These are phyloP conservation scores for Ariolimax columbianus DNA, from an alignment of 2,888 invertebrate genomes.

Conservation along the genomic window DNA sequence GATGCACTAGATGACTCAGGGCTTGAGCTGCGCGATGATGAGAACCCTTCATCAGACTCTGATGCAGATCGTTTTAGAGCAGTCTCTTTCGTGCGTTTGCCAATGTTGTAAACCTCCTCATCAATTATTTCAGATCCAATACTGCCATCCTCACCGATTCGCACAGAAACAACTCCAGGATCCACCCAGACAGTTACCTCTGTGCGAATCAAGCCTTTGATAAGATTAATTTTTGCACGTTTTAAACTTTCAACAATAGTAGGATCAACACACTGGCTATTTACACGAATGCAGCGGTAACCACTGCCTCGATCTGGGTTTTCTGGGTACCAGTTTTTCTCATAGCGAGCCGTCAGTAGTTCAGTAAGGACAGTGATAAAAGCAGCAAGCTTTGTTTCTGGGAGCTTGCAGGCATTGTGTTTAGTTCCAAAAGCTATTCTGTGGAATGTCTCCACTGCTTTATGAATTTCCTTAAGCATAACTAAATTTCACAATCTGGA, in stretches of 20 bases:
- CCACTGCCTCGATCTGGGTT: constrained; percentile 86
- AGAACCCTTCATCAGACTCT: constrained; percentile 43
- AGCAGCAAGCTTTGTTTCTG: constrained; percentile 40
- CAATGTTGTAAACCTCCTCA: constrained; percentile 32
- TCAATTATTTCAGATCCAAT: constrained; percentile 78
- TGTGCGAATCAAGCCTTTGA: constrained; percentile 83
- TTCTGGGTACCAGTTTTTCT: constrained; percentile 88
- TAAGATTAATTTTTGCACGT: constrained; percentile 83
- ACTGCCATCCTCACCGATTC: constrained; percentile 84
- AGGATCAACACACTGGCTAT: constrained; percentile 79
- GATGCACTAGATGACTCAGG: constrained; percentile 27
- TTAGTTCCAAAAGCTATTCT: constrained; percentile 46
- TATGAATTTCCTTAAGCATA: constrained; percentile 43
- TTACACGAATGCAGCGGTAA: constrained; percentile 86
- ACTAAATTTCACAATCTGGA: background rate
- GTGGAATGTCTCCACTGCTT: constrained; percentile 51
- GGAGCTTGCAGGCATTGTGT: constrained; percentile 34
- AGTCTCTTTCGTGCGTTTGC: constrained; percentile 16
- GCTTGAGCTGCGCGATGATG: constrained; percentile 36
- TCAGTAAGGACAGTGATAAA: constrained; percentile 57
- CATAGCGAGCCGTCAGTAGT: constrained; percentile 79
- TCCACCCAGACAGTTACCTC: constrained; percentile 89
- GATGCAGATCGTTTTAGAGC: background rate
- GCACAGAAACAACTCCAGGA: constrained; percentile 85
- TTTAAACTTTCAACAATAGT: constrained; percentile 43